Base-by-base conservation (phyloP, 2,888 invertebrate species). In the Tipula lateralis region DNA sequence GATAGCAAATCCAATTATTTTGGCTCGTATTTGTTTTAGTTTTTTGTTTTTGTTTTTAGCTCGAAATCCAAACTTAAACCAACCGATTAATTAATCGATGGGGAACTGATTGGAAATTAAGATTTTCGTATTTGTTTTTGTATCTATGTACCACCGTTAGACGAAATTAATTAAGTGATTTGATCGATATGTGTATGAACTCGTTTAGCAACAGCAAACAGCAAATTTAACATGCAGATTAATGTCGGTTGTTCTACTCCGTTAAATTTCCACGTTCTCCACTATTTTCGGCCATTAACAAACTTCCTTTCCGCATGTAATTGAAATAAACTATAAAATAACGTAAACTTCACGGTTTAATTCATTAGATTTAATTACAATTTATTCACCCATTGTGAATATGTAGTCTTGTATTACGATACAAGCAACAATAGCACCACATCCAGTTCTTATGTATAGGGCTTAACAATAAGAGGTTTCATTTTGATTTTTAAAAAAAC, bases 221-320 rank as follows among this genome's bases (percentile, higher is more conserved):
- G 66, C 9, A 66, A 24, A 24, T 66, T 66, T 66, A 5, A 24
- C 66, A 24, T 9, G 66, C 24, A 7, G 24, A 19, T 66, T 66
- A 66, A 66, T 19, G 19, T 66, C 32, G 32, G 6, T 36, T 9
- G 44, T 66, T 66, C 66, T 66, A 66, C 9, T 66, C 66, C 66
- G 66, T 66, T 66, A 66, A 66, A 66, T 24, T 7, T 66, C 12
- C 66, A 66, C 66, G 66, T 66, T 66, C n/a, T n/a, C 24, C 66
- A 66, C 66, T 9, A 66, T 9, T 24, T 24, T 66, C 9, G 66
- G 24, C 66, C 24, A 66, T 66, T 66, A 66, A 66, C 66, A 66
- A 66, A 66, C 66, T 66, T 66, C 66, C 66, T 66, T 66, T 66
- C n/a, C n/a, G 66, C 66, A 66, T 66, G 66, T 66, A 66, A 66